phyloP scores from a whole-genome alignment of 1,140 invertebrate species.

The Eriosoma lanigerum region DNA sequence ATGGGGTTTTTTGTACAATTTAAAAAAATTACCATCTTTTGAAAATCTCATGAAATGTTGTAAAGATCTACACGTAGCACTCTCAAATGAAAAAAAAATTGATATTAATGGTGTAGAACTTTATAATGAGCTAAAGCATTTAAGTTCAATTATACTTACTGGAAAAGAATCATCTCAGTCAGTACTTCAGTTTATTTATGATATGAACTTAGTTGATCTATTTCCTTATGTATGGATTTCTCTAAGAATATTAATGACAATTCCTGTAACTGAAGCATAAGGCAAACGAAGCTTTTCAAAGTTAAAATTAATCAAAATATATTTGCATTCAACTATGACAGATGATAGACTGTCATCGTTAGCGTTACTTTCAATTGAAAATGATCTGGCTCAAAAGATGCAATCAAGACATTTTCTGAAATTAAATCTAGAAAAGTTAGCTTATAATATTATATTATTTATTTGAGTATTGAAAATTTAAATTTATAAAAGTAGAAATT shows the following conservation, averaged over 20 bases:
- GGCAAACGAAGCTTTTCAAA: conserved; percentile 57
- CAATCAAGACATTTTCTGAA: conserved; percentile 30
- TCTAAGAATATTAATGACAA: conserved; percentile 40
- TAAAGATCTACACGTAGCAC: conserved; percentile 2
- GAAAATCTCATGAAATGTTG: conserved; percentile 18
- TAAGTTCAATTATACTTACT: conserved; percentile 9
- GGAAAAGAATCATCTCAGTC: conserved; percentile 11
- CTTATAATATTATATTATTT: conserved; percentile 9
- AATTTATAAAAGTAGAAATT: too few species aligned
- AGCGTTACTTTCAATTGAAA: conserved; percentile 47
- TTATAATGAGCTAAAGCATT: conserved; percentile 18
- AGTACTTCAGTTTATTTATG: conserved; percentile 31
- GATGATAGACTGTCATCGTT: conserved; percentile 55
- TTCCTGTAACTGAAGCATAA: conserved; percentile 56
- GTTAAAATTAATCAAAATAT: conserved; percentile 57
- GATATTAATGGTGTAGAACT: conserved; percentile 16
- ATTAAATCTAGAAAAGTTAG: conserved; percentile 24
- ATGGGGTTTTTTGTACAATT: conserved; percentile 27
- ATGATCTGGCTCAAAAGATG: conserved; percentile 22
- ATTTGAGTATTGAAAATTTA: too few species aligned
- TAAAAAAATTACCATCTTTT: conserved; percentile 23
- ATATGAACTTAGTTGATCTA: conserved; percentile 24
- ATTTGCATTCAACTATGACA: conserved; percentile 55
- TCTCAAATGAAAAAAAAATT: not conserved
- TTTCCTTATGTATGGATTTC: conserved; percentile 28